Evolutionary conservation across 2,113 vertebrate genomes (phyloP).

Genomic region (Saimiri boliviensis): DNA sequence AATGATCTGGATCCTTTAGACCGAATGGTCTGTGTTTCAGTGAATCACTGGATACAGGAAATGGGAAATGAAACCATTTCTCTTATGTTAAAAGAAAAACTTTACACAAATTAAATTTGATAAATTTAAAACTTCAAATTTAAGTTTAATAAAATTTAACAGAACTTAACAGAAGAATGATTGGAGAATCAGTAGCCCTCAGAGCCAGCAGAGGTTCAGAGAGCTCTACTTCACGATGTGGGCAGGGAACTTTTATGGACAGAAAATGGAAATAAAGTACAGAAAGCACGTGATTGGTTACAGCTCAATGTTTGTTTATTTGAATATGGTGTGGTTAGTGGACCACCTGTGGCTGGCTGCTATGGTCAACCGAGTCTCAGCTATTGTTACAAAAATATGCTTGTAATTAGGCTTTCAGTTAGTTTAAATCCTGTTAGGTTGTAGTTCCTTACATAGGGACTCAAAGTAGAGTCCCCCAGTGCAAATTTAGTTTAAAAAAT

Average conservation of each 20-base stretch:
- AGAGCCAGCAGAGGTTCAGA: not conserved
- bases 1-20: not conserved
- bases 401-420: not conserved
- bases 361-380: not conserved
- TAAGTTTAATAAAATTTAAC: not conserved
- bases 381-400: not conserved
- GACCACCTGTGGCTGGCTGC: not conserved
- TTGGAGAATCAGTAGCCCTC: not conserved
- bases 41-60: not conserved
- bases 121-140: not conserved
- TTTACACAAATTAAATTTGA: not conserved
- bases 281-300: not conserved
- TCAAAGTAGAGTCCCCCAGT: not conserved
- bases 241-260: not conserved
- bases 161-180: not conserved
- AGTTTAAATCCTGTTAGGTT: not conserved
- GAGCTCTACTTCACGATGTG: not conserved
- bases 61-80: not conserved
- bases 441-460: not conserved
- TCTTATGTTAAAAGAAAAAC: not conserved
- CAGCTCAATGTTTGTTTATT: not conserved
- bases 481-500: not conserved
- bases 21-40: not conserved
- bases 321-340: not conserved
- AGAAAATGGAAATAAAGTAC: not conserved